phyloP scores from a whole-genome alignment of 2,797 vertebrate genomes.

The Dicrostonyx torquatus region DNA sequence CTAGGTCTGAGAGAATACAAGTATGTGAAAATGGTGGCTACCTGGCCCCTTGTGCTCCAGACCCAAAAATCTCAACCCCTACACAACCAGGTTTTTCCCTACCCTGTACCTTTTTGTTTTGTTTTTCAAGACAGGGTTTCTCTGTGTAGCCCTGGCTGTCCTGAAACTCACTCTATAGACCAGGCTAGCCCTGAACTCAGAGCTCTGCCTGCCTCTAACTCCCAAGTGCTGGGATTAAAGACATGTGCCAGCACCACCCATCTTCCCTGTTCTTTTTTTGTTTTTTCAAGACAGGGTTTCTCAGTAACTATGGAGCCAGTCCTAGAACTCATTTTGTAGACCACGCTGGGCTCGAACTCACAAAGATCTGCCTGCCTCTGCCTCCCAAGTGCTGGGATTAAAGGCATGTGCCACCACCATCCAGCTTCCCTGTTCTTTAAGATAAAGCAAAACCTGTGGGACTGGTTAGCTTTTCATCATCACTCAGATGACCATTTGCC shows the following conservation, averaged over 20 bases:
- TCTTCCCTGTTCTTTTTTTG: no score
- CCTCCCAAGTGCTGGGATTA: neutral
- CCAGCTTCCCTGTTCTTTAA: neutral
- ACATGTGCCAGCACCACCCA: no score
- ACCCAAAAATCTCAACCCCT: fast-evolving
- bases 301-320: neutral
- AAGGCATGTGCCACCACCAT: fast-evolving
- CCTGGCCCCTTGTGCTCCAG: neutral
- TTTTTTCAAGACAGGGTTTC: neutral
- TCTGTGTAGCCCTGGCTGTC: no score
- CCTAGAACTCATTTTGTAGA: neutral
- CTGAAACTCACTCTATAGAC: no score
- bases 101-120: neutral
- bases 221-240: no score
- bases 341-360: neutral
- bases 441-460: neutral
- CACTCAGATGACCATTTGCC: neutral
- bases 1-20: conserved; percentile 88
- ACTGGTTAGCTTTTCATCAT: neutral
- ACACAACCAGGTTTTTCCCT: neutral
- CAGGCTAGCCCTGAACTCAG: no score
- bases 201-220: no score
- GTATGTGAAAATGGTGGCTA: neutral
- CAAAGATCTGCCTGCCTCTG: neutral
- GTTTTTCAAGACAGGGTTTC: neutral